Evolutionary conservation across 2,113 vertebrate genomes (phyloP).

Genomic region (Arvicanthis niloticus): DNA sequence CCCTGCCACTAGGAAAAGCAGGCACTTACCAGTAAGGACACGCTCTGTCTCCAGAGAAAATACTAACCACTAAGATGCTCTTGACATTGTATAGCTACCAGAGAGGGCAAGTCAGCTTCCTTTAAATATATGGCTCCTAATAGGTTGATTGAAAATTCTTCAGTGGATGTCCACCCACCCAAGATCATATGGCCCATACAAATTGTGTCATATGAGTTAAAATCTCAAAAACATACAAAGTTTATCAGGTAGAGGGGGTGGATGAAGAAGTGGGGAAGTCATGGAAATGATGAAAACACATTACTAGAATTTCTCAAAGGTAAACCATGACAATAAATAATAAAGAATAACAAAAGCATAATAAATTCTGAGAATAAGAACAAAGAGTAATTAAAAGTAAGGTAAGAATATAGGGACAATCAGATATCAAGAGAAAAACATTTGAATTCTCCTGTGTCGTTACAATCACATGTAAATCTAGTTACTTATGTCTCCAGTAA

Average conservation of each 20-base stretch:
- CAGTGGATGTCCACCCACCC: neutral
- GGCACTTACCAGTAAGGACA: neutral
- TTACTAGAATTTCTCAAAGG: neutral
- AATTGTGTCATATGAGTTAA: neutral
- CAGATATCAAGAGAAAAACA: neutral
- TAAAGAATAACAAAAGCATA: neutral
- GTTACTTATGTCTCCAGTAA: neutral
- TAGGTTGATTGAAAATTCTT: neutral
- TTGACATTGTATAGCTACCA: neutral
- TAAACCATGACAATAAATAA: neutral
- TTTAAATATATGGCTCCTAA: neutral
- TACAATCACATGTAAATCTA: neutral
- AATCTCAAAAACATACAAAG: neutral
- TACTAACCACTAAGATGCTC: neutral
- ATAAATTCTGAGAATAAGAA: neutral
- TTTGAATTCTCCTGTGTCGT: neutral
- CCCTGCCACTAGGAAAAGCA: neutral
- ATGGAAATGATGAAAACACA: neutral
- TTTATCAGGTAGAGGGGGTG: neutral
- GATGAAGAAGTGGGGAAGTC: neutral
- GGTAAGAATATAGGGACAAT: neutral
- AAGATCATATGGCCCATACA: neutral
- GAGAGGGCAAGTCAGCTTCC: neutral
- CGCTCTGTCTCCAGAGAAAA: neutral
- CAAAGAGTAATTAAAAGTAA: neutral